phyloP scores from a whole-genome alignment of 2,797 vertebrate genomes.

The Echiichthys vipera region DNA sequence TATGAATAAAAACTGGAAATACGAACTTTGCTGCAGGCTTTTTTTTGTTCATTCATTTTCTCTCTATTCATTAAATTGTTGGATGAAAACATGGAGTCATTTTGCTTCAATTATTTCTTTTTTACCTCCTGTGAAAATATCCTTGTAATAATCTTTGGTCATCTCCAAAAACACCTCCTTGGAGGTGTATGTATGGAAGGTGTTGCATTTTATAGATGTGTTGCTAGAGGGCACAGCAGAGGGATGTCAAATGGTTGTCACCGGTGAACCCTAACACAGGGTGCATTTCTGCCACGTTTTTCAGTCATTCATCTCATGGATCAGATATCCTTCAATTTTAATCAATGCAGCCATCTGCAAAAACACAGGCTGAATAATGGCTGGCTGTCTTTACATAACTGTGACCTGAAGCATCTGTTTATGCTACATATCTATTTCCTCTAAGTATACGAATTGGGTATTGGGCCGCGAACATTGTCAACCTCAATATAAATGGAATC shows the following conservation, averaged over 20 bases:
- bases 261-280: conserved; percentile 36
- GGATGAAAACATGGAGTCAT: conserved; percentile 66
- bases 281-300: conserved; percentile 1
- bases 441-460: not conserved
- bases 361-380: conserved; percentile 4
- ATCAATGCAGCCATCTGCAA: conserved; percentile 32
- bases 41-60: no score
- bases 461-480: not conserved
- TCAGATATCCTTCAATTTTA: conserved; percentile 33
- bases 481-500: not conserved
- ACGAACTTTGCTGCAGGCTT: conserved; percentile 67
- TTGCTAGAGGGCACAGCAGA: conserved; percentile 44
- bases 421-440: conserved; percentile 3
- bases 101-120: conserved; percentile 75
- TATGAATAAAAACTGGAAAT: conserved; percentile 61
- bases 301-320: conserved; percentile 15
- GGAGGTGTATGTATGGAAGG: conserved; percentile 31
- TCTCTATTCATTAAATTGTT: conserved; percentile 72
- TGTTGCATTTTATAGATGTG: conserved; percentile 34
- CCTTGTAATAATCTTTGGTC: conserved; percentile 71
- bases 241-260: conserved; percentile 43
- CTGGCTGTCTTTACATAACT: conserved; percentile 7
- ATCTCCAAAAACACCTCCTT: conserved; percentile 53
- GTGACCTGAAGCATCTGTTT: conserved; percentile 15
- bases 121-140: conserved; percentile 56